Percentiles rank a stretch among this genome's conserved stretches.
These are phyloP conservation scores for Polia nebulosa DNA, from an alignment of 2,888 invertebrate species.

Conservation along the genomic window DNA sequence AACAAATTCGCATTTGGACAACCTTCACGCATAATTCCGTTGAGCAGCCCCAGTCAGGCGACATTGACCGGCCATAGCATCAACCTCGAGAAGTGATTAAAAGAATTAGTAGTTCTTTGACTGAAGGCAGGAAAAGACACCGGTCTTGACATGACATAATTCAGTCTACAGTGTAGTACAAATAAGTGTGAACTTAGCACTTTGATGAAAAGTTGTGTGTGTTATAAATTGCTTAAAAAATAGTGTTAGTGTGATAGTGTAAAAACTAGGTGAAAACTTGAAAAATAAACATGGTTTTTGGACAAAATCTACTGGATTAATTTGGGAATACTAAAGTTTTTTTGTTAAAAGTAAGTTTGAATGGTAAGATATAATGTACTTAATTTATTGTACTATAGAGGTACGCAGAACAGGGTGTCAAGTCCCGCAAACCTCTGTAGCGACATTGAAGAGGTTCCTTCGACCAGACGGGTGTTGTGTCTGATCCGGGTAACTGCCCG, in stretches of 20 bases:
- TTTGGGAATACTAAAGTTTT: neutral
- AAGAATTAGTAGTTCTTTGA: slow-evolving; percentile 42
- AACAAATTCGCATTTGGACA: slow-evolving; percentile 33
- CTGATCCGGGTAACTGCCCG: too few relatives aligned
- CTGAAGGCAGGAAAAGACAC: slow-evolving; percentile 24
- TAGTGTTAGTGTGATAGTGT: neutral
- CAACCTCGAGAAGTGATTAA: slow-evolving; percentile 39
- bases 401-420: too few relatives aligned
- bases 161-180: too few relatives aligned
- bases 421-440: too few relatives aligned
- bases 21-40: slow-evolving; percentile 56
- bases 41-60: slow-evolving; percentile 34
- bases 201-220: neutral
- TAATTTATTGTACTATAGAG: too few relatives aligned
- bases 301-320: neutral
- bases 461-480: too few relatives aligned
- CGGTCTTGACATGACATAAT: too few relatives aligned
- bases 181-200: too few relatives aligned
- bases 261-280: neutral
- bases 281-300: neutral
- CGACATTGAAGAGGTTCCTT: too few relatives aligned
- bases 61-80: slow-evolving; percentile 62
- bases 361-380: neutral
- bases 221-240: too few relatives aligned
- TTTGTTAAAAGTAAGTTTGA: slow-evolving; percentile 1